These are phyloP conservation scores for Crossaster papposus DNA, from an alignment of 53 echinoderm and acorn worm species.

Conservation along the genomic window DNA sequence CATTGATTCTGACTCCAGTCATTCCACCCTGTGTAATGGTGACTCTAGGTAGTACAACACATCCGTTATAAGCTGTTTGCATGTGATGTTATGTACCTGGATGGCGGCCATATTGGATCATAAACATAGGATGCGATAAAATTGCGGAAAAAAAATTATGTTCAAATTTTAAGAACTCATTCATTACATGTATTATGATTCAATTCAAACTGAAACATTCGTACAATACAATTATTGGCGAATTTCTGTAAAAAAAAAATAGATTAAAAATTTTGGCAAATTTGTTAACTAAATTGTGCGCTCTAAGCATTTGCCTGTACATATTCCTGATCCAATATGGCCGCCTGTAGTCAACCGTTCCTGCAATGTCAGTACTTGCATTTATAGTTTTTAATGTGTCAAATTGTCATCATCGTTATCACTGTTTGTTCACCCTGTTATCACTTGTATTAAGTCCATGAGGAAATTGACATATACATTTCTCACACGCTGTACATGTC, in stretches of 20 bases:
- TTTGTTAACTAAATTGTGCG: not conserved
- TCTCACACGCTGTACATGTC: too few relatives aligned
- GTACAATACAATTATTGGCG: too few relatives aligned
- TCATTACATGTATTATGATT: too few relatives aligned
- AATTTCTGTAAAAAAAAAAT: not conserved
- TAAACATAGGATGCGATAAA: not conserved
- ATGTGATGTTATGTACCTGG: constrained; percentile 14
- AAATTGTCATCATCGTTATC: not conserved
- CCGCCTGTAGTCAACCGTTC: not conserved
- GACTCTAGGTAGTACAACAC: constrained; percentile 58
- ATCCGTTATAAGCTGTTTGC: constrained; percentile 56
- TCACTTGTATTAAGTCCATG: not conserved
- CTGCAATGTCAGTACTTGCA: not conserved
- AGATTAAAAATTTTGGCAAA: not conserved
- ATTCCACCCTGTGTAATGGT: constrained; percentile 63
- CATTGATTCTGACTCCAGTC: constrained; percentile 67
- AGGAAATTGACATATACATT: not conserved
- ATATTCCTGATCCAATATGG: not conserved
- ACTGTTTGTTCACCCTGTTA: not conserved
- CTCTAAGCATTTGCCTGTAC: not conserved
- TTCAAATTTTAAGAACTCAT: too few relatives aligned
- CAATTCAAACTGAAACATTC: too few relatives aligned
- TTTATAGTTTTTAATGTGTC: not conserved
- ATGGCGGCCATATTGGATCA: constrained; percentile 44
- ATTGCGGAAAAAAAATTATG: not conserved